Evolutionary conservation across 2,113 vertebrate species (phyloP).

Genomic region (Phylloscopus trochiloides): DNA sequence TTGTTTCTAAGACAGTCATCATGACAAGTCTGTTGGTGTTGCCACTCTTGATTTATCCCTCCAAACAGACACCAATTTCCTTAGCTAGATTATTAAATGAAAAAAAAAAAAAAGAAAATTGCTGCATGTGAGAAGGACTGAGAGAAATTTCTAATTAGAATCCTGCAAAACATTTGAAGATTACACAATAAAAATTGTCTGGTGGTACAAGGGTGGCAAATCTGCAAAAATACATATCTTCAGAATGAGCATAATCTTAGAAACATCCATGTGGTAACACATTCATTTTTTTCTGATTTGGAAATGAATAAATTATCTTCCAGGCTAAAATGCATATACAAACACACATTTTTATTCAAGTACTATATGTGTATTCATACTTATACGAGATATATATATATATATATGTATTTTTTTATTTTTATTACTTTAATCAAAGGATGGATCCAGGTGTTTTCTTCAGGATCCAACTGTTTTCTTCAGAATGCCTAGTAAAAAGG

Average conservation of each 20-base stretch:
- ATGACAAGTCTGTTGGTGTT: not conserved
- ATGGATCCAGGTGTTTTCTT: not conserved
- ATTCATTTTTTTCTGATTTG: not conserved
- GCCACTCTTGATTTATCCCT: not conserved
- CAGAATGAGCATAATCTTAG: not conserved
- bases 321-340: not conserved
- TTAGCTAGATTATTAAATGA: not conserved
- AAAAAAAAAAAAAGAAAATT: not conserved
- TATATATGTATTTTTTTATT: not conserved
- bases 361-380: not conserved
- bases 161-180: not conserved
- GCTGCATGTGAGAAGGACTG: not conserved
- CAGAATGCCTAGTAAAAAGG: not conserved
- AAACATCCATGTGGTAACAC: not conserved
- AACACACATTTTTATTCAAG: not conserved
- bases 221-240: not conserved
- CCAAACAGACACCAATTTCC: not conserved
- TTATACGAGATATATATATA: not conserved
- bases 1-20: not conserved
- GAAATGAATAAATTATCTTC: not conserved
- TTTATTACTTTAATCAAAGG: not conserved
- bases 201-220: not conserved
- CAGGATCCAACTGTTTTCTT: not conserved
- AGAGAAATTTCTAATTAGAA: not conserved
- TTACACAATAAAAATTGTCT: not conserved